phyloP scores from a whole-genome alignment of 2,113 vertebrate genomes.

The Eira barbara region DNA sequence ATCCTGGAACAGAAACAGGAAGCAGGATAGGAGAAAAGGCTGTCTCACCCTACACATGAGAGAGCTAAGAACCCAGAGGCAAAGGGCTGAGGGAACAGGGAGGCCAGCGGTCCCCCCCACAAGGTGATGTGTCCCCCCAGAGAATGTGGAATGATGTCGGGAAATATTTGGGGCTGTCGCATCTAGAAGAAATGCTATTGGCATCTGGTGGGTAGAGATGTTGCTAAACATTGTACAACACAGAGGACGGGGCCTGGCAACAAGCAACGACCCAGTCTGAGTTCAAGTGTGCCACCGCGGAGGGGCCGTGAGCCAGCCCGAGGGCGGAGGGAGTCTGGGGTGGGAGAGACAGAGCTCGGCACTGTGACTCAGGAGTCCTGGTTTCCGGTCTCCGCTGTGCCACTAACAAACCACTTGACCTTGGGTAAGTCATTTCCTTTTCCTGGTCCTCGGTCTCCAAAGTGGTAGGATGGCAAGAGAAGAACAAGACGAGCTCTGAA shows the following conservation, averaged over 20 bases:
- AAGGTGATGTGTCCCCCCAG: fast-evolving
- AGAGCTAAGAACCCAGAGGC: not conserved
- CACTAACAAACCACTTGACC: not conserved
- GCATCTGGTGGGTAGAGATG: not conserved
- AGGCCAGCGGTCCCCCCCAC: not conserved
- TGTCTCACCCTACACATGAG: not conserved
- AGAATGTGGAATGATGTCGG: not conserved
- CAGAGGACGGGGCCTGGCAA: not conserved
- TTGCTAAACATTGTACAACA: not conserved
- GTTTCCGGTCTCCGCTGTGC: not conserved
- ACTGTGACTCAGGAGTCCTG: not conserved
- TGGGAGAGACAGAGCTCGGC: not conserved
- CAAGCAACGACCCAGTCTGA: not conserved
- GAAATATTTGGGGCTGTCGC: not conserved
- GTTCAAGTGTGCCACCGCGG: not conserved
- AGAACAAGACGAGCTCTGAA: not conserved
- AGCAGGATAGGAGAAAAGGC: not conserved
- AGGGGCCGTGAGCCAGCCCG: not conserved
- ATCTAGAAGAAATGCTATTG: not conserved
- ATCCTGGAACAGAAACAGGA: not conserved
- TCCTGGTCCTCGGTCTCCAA: not conserved
- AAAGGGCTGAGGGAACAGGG: not conserved
- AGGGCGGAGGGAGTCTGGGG: fast-evolving
- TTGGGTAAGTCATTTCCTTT: not conserved
- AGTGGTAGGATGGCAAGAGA: not conserved